Evolutionary conservation across 2,888 invertebrate genomes (phyloP).

Genomic region (Pterobdella sp.): DNA sequence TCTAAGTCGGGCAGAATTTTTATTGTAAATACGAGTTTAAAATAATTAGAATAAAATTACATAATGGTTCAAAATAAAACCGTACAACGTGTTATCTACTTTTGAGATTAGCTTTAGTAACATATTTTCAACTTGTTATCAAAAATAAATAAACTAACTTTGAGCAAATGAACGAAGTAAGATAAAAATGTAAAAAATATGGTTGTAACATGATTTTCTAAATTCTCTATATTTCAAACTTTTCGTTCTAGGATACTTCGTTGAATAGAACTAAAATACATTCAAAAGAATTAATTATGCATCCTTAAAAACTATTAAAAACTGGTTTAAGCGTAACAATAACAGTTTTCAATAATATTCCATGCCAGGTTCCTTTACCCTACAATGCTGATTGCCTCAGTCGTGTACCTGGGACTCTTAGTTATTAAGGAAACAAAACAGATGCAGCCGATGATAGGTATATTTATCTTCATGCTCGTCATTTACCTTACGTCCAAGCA

Average conservation of each 20-base stretch:
- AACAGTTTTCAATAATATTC: neutral
- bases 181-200: too few relatives aligned
- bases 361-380: constrained; percentile 33
- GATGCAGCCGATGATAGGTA: constrained; percentile 38
- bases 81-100: neutral
- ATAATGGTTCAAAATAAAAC: neutral
- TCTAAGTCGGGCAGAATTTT: neutral
- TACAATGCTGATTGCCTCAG: constrained; percentile 29
- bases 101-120: neutral
- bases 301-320: too few relatives aligned
- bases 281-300: neutral
- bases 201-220: too few relatives aligned
- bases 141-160: too few relatives aligned
- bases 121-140: too few relatives aligned
- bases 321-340: too few relatives aligned
- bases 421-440: constrained; percentile 36
- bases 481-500: constrained; percentile 36
- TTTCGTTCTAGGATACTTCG: too few relatives aligned
- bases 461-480: constrained; percentile 35
- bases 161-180: too few relatives aligned
- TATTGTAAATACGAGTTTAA: neutral
- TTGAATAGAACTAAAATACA: neutral
- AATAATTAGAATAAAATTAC: neutral
- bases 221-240: too few relatives aligned
- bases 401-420: constrained; percentile 34